A percentile compares a stretch with the other conserved stretches of the same genome.
phyloP scores from a whole-genome alignment of 2,113 vertebrate species.

The Oncorhynchus gorbuscha region DNA sequence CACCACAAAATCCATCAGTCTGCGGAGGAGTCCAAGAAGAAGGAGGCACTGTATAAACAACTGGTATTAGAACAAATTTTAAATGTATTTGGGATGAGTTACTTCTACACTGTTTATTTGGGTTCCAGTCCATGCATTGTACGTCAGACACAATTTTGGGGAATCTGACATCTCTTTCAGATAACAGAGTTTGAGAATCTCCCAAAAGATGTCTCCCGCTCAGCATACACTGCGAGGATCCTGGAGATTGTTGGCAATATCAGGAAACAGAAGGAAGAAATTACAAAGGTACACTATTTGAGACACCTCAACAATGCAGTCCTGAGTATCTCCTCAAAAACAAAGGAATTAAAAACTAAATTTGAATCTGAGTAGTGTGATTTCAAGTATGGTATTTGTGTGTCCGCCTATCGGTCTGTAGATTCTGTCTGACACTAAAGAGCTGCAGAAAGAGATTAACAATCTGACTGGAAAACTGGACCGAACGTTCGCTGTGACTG shows the following conservation, averaged over 20 bases:
- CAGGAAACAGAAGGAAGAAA: slow-evolving; percentile 91
- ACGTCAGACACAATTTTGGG: background rate
- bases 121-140: background rate
- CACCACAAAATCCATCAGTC: slow-evolving; percentile 81
- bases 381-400: background rate
- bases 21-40: slow-evolving; percentile 84
- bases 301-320: slow-evolving; percentile 3
- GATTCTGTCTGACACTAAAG: slow-evolving; percentile 89
- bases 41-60: slow-evolving; percentile 84
- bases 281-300: slow-evolving; percentile 79
- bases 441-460: slow-evolving; percentile 91
- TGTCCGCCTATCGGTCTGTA: slow-evolving; percentile 35
- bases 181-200: slow-evolving; percentile 82
- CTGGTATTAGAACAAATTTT: slow-evolving; percentile 63
- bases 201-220: slow-evolving; percentile 81
- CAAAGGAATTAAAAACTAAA: no score
- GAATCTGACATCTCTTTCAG: slow-evolving; percentile 53
- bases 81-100: background rate
- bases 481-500: slow-evolving; percentile 87
- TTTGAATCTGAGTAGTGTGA: no score
- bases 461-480: slow-evolving; percentile 87
- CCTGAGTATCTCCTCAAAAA: background rate
- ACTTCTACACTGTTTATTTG: no score
- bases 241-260: slow-evolving; percentile 91
- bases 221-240: slow-evolving; percentile 88